Evolutionary conservation across 2,888 invertebrate species (phyloP).

Genomic region (Sesia bembeciformis): DNA sequence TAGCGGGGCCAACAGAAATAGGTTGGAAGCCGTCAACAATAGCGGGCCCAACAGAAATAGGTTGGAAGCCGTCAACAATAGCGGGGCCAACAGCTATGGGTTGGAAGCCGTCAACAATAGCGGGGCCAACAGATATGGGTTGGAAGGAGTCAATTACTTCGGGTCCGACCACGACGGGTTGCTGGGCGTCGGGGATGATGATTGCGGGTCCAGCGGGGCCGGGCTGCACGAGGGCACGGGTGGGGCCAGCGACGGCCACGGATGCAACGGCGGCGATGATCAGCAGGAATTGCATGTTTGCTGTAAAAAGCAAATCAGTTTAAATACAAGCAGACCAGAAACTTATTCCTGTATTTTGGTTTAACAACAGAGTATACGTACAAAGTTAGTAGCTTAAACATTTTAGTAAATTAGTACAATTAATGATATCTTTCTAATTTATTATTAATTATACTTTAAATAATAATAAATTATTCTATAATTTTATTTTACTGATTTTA

Average conservation of each 20-base stretch:
- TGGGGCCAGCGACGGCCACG: conserved; percentile 13
- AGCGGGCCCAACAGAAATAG: conserved; percentile 6
- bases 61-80: conserved; percentile 7
- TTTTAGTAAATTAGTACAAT: background rate
- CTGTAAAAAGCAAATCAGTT: background rate
- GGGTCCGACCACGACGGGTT: conserved; percentile 7
- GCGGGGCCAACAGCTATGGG: conserved; percentile 4
- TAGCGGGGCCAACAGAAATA: conserved; percentile 20
- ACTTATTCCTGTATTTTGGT: background rate
- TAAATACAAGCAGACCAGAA: background rate
- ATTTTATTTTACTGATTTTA: too few relatives aligned
- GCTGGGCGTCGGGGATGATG: background rate
- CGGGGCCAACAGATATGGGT: conserved; percentile 6
- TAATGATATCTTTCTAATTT: background rate
- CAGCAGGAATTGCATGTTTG: conserved; percentile 11
- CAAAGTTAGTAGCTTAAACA: too few relatives aligned
- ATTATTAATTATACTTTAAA: background rate
- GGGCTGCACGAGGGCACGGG: background rate
- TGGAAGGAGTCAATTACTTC: conserved; percentile 8
- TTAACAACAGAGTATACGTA: too few relatives aligned
- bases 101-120: conserved; percentile 2
- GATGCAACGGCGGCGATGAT: conserved; percentile 13
- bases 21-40: conserved; percentile 10
- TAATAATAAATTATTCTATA: background rate
- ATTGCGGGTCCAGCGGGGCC: conserved; percentile 1